Conservation (phyloP, 2,888 invertebrate genomes). For the Eubasilissa splendida region DNA sequence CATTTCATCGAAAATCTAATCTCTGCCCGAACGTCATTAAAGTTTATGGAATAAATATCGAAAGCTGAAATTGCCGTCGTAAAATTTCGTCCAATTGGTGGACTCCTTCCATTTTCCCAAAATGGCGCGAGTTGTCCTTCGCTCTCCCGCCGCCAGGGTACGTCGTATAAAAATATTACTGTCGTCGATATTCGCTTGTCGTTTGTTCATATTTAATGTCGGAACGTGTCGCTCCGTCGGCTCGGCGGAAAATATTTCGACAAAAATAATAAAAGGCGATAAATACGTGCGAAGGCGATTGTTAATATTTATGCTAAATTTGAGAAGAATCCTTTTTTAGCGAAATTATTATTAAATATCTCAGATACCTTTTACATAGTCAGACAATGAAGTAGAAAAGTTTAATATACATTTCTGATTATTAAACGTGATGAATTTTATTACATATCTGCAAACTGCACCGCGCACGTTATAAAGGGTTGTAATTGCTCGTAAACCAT, state of each 20-base stretch:
- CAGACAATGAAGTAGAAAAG: too few species aligned
- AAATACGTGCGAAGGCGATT: constrained; percentile 2
- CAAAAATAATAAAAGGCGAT: not conserved
- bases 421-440: too few species aligned
- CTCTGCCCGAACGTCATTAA: not conserved
- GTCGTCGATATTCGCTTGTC: constrained; percentile 4
- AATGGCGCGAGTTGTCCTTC: not conserved
- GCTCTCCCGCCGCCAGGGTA: not conserved
- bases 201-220: constrained; percentile 1
- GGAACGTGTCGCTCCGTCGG: not conserved
- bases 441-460: too few species aligned
- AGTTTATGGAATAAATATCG: constrained; percentile 12
- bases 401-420: too few species aligned
- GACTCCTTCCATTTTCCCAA: not conserved
- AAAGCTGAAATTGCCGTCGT: not conserved
- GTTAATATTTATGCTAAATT: not conserved
- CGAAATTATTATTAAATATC: too few species aligned
- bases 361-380: too few species aligned
- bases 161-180: not conserved
- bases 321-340: too few species aligned
- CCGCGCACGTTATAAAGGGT: too few species aligned
- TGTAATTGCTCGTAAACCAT: too few species aligned
- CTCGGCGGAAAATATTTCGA: not conserved
- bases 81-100: not conserved
- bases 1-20: constrained; percentile 2